A percentile compares a stretch with the other conserved stretches of the same genome.
phyloP scores from a whole-genome alignment of 1,140 invertebrate species.

The Tyrophagus putrescentiae region DNA sequence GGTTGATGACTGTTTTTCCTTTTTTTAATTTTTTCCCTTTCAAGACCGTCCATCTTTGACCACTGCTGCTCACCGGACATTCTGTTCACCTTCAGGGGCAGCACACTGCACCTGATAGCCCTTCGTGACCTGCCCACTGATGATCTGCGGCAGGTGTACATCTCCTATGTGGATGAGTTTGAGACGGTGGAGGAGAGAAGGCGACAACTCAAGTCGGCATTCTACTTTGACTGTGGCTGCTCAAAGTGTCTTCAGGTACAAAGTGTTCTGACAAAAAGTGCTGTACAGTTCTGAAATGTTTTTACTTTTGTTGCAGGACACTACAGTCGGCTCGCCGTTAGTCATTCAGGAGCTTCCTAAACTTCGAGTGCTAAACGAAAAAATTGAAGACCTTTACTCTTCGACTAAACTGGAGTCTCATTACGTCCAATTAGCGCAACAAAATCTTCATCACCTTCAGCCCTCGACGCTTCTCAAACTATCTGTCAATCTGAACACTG shows the following conservation, averaged over 20 bases:
- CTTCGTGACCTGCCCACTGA: neutral
- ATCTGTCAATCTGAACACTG: neutral
- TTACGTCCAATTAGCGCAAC: neutral
- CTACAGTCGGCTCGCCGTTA: neutral
- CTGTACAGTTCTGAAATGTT: no score
- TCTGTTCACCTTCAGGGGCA: conserved; percentile 16
- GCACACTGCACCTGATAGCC: conserved; percentile 7
- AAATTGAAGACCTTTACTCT: conserved; percentile 1
- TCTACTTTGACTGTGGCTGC: conserved; percentile 19
- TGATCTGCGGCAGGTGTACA: conserved; percentile 1
- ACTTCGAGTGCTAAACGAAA: neutral
- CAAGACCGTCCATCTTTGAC: conserved; percentile 20
- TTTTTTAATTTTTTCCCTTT: neutral
- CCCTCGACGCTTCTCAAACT: neutral
- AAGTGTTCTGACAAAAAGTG: no score
- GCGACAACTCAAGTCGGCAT: neutral
- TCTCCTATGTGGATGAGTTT: conserved; percentile 20
- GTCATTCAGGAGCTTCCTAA: neutral
- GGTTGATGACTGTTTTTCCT: no score
- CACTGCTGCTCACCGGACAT: conserved; percentile 17
- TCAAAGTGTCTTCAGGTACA: neutral
- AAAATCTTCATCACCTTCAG: neutral
- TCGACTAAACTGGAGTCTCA: neutral
- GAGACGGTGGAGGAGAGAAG: conserved; percentile 8
- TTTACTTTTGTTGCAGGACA: neutral